Evolutionary conservation across 2,797 vertebrate genomes (phyloP).

Genomic region (Leuciscus waleckii): DNA sequence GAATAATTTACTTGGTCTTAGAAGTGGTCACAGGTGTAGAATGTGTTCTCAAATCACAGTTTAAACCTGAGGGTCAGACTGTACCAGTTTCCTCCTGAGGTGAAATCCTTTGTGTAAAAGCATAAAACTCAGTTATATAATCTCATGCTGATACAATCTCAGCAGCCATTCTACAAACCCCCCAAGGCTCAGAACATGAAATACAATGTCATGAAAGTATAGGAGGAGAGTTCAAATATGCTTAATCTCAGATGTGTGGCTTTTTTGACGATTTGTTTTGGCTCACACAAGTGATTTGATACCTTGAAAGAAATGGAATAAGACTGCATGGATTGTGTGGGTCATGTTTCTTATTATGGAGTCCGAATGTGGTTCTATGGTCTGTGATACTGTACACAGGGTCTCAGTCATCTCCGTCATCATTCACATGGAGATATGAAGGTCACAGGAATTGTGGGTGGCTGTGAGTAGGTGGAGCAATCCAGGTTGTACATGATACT

Average conservation of each 20-base stretch:
- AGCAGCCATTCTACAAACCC: not conserved
- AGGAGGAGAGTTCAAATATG: conserved; percentile 2
- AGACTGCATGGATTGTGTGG: not conserved
- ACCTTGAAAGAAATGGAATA: not conserved
- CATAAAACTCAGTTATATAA: conserved; percentile 23
- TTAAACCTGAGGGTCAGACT: conserved; percentile 24
- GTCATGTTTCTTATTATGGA: not conserved
- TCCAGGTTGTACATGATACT: not conserved
- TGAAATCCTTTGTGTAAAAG: conserved; percentile 34
- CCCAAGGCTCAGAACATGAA: not conserved
- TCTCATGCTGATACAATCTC: conserved; percentile 25
- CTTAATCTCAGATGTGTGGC: conserved; percentile 10
- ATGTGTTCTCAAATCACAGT: not conserved
- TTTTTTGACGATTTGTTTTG: conserved; percentile 6
- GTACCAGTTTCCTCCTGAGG: conserved; percentile 1
- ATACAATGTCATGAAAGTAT: not conserved
- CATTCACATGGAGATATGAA: conserved; percentile 12
- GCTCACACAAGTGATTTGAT: not conserved
- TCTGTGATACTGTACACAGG: not conserved
- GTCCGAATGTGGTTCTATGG: not conserved
- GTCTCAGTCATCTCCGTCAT: conserved; percentile 2
- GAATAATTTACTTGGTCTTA: conserved; percentile 63
- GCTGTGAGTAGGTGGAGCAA: not conserved
- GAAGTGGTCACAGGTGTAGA: conserved; percentile 41
- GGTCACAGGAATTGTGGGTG: conserved; percentile 15